Base-by-base conservation (phyloP, 2,888 invertebrate species). In the Cerastis rubricosa region DNA sequence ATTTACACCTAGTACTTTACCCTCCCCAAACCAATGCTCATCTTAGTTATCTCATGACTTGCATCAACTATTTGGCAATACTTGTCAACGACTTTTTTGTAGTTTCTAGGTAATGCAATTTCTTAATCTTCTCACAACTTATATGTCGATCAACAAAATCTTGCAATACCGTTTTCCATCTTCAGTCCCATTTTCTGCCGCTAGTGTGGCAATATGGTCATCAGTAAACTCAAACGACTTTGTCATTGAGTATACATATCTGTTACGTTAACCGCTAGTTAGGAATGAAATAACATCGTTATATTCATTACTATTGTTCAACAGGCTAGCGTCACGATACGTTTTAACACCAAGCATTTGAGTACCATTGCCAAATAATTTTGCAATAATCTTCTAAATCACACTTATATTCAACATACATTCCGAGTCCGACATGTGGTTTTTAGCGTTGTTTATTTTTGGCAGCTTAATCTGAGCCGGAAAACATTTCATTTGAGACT, bases 181-280 rank as follows among this genome's bases (percentile, higher is more conserved):
- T 75, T 35, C 19, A 73, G n/a, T 61, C 84, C 72, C 65, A 67
- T 65, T 74, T 80, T 71, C 45, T 68, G 63, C 40, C 63, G 45
- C 66, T 69, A 47, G 29, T 88, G 76, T 80, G 64, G 81, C 72
- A 77, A 85, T 51, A 22, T 40, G 14, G 49, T 54, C 59, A 54
- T 59, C 64, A 75, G 76, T 71, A 73, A 75, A 73, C 64, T 67
- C 66, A 79, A 71, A 71, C 49, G 40, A 65, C 59, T 68, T 66
- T 59, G 78, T 74, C 81, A 74, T 79, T 81, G 78, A 83, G 67
- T 78, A 63, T 66, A 47, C 67, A 70, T 76, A 76, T 81, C 61
- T 84, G 65, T 85, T 85, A 76, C 85, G 70, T 64, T 86, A 83
- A 65, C 80, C 74, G 40, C 71, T 71, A 35, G 64, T 78, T 81